A percentile compares a stretch with the other conserved stretches of the same genome.
Conservation (phyloP, 2,113 vertebrate species). For the Muntiacus muntjak region DNA sequence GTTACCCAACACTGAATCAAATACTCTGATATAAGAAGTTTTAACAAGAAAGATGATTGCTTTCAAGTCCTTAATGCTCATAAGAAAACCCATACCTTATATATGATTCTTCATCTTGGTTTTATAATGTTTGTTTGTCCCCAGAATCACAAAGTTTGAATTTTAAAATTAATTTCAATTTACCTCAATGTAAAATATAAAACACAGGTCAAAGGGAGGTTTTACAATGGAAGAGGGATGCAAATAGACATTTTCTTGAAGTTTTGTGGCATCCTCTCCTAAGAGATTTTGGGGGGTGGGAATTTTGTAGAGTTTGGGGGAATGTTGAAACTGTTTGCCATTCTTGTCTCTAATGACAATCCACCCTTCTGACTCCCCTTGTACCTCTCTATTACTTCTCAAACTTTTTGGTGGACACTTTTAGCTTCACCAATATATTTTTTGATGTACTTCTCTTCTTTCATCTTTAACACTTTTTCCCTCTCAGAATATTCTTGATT, state of each 20-base stretch:
- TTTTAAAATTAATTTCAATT: conserved; percentile 1
- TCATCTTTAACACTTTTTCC: neutral
- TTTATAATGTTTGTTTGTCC: neutral
- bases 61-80: neutral
- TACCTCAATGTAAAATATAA: neutral
- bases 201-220: neutral
- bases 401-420: neutral
- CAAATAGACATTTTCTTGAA: neutral
- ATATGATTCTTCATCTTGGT: neutral
- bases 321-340: neutral
- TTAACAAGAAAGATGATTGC: neutral
- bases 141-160: neutral
- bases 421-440: neutral
- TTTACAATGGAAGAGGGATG: neutral
- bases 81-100: neutral
- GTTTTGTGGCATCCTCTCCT: neutral
- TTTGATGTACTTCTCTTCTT: neutral
- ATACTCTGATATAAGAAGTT: neutral
- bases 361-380: neutral
- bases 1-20: neutral
- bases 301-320: neutral
- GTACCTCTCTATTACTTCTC: neutral
- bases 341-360: neutral
- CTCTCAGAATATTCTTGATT: neutral
- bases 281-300: neutral